Base-by-base conservation (phyloP, 2,888 invertebrate species). In the Meghimatium bilineatum region DNA sequence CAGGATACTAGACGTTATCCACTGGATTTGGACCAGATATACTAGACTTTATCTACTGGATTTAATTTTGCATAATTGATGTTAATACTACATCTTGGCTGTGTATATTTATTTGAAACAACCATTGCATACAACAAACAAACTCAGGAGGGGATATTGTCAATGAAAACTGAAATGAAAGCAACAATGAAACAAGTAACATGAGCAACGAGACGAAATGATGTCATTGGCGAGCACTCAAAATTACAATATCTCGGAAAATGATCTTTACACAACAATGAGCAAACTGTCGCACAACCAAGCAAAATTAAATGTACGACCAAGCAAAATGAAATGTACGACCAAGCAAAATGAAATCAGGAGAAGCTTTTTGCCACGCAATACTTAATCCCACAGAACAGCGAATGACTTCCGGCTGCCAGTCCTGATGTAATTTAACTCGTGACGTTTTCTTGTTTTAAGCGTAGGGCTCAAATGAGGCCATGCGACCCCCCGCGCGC, bases 371-470 rank as follows among this genome's bases (percentile, higher is more conserved):
- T 69, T 80, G 69, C 79, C 79, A 80, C 79, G 79, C 79, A 80
- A 80, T 80, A 80, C 79, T 80, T 80, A 66, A 80, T 80, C 79
- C 69, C 72, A 71, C 8, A 72, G 80, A 72, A 72, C 32, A 71
- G 72, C 60, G 72, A 80, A 80, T 80, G 80, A 80, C 80, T 80
- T 80, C 80, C 80, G 80, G 80, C 71, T 56, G 71, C 60, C 72
- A 71, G 72, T 72, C 80, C 80, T 80, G 80, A 80, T 80, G 80
- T 80, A 72, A 80, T 80, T 80, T 80, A 80, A 80, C 80, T 80
- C 80, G 72, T 72, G 80, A 80, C 80, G 80, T 72, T 80, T 80
- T 80, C 80, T 80, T 80, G 80, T 80, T 80, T 80, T 80, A 80
- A 80, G 80, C 80, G 80, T 72, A 60, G 29, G 80, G 80, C 80